Evolutionary conservation across 2,797 vertebrate species (phyloP).

Genomic region (Acipenser transmontanus): DNA sequence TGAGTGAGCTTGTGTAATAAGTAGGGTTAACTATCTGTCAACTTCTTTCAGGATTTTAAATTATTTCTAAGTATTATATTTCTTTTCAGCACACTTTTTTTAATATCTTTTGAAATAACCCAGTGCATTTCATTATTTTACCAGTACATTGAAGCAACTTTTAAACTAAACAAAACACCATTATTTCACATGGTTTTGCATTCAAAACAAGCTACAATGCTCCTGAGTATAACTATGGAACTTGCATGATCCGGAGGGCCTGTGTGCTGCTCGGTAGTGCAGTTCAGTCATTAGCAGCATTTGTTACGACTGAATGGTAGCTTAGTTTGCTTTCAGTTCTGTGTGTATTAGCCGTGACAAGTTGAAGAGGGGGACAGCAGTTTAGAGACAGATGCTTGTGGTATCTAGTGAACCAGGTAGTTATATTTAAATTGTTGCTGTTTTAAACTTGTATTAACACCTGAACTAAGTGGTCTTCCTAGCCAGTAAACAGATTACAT

Average conservation of each 20-base stretch:
- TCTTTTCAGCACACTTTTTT: background rate
- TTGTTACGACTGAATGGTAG: slow-evolving; percentile 14
- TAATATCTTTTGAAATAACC: background rate
- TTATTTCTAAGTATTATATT: slow-evolving; percentile 2
- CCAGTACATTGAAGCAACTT: background rate
- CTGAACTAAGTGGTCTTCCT: too few species aligned
- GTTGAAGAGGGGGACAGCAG: slow-evolving; percentile 9
- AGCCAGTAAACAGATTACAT: too few species aligned
- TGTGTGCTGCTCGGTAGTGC: background rate
- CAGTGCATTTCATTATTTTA: background rate
- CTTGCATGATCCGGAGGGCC: background rate
- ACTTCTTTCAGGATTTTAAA: too few species aligned
- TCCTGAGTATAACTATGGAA: background rate
- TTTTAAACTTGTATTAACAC: too few species aligned
- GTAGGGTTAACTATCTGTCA: too few species aligned
- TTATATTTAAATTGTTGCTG: too few species aligned
- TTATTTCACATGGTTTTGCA: background rate
- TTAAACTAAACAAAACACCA: background rate
- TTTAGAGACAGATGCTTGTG: too few species aligned
- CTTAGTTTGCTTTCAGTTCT: background rate
- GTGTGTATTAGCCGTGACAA: slow-evolving; percentile 2
- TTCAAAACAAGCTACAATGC: background rate
- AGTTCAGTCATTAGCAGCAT: slow-evolving; percentile 1
- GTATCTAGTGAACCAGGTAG: too few species aligned
- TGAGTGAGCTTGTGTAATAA: too few species aligned